Conservation (phyloP, 2,797 vertebrate genomes). For the Cirrhinus mrigala region DNA sequence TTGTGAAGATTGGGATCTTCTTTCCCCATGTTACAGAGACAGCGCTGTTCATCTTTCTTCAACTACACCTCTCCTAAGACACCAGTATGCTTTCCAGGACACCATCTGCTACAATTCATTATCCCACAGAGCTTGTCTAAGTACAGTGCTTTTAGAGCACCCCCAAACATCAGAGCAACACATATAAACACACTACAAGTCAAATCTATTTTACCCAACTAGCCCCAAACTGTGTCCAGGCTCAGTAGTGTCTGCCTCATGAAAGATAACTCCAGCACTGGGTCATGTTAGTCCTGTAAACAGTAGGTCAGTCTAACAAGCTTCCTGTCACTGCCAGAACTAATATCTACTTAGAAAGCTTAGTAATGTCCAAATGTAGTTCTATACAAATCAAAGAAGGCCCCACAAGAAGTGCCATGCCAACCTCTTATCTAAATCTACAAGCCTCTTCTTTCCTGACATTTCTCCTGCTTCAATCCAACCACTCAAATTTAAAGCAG, state of each 20-base stretch:
- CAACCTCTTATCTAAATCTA: conserved; percentile 3
- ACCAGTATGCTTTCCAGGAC: conserved; percentile 6
- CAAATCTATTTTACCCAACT: background rate
- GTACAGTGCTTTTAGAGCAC: conserved; percentile 14
- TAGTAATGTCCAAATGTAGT: background rate
- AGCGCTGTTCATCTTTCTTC: conserved; percentile 8
- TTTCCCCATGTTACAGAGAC: conserved; percentile 25
- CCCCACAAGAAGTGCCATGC: background rate
- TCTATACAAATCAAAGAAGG: background rate
- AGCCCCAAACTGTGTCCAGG: background rate
- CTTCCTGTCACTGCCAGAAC: background rate
- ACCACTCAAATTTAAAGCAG: conserved; percentile 18
- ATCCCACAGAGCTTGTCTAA: background rate
- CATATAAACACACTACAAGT: conserved; percentile 1
- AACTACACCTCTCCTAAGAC: conserved; percentile 23
- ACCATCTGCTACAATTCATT: conserved; percentile 45
- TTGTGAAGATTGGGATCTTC: conserved; percentile 15
- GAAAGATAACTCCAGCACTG: background rate
- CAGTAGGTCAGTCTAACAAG: no score
- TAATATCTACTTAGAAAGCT: background rate
- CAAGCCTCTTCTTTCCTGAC: conserved; percentile 1
- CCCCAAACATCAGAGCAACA: conserved; percentile 2
- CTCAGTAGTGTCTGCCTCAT: background rate
- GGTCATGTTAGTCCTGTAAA: conserved; percentile 3
- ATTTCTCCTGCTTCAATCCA: conserved; percentile 19